phyloP scores from a whole-genome alignment of 2,113 vertebrate genomes.

The Alethe diademata region DNA sequence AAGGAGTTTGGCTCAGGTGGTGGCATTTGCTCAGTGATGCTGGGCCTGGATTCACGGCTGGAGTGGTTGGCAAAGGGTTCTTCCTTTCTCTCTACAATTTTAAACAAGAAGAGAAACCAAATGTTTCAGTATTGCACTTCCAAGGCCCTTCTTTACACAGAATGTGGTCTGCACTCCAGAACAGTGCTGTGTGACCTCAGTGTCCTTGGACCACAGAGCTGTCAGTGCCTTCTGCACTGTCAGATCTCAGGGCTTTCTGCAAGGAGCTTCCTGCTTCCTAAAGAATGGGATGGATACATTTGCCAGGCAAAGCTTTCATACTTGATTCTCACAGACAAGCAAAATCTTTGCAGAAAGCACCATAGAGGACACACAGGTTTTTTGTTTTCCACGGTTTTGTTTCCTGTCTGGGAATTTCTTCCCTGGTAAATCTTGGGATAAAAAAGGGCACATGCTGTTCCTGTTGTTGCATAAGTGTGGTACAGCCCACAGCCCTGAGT shows the following conservation, averaged over 20 bases:
- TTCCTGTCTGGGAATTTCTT: neutral
- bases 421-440: neutral
- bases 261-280: neutral
- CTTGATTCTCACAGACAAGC: neutral
- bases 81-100: slow-evolving; percentile 69
- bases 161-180: neutral
- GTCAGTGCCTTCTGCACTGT: neutral
- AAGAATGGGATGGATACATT: rapidly evolving
- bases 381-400: neutral
- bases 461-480: neutral
- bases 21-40: slow-evolving; percentile 58
- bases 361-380: neutral
- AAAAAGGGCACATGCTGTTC: neutral
- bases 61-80: slow-evolving; percentile 69
- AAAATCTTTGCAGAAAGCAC: neutral
- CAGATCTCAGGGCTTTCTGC: neutral
- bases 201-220: rapidly evolving
- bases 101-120: slow-evolving; percentile 53
- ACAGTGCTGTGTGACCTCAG: neutral
- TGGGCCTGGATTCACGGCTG: slow-evolving; percentile 62
- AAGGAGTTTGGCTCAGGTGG: slow-evolving; percentile 59
- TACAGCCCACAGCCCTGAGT: neutral
- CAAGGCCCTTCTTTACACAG: neutral
- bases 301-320: neutral
- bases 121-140: neutral